Evolutionary conservation across 1,140 invertebrate genomes (phyloP).

Genomic region (Rhysida immarginata): DNA sequence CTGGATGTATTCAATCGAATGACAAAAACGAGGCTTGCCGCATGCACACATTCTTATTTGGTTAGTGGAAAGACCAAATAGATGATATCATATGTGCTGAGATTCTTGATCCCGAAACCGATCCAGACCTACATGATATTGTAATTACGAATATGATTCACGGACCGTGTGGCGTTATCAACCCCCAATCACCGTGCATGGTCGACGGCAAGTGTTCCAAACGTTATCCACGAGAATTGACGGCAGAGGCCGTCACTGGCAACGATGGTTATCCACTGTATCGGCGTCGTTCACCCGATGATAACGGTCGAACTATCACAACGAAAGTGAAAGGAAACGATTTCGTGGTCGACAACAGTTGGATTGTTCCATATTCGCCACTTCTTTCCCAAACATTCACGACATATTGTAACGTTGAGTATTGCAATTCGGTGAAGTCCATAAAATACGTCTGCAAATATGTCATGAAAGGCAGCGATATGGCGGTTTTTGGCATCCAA

Average conservation of each 20-base stretch:
- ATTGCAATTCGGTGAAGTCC: conserved; percentile 18
- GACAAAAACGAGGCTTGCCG: conserved; percentile 27
- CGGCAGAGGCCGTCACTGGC: conserved; percentile 24
- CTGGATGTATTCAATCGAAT: conserved; percentile 17
- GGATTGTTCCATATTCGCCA: conserved; percentile 37
- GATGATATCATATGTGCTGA: conserved; percentile 15
- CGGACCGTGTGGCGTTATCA: conserved; percentile 18
- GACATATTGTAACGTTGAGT: conserved; percentile 23
- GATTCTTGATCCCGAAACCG: conserved; percentile 18
- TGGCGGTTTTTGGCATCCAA: conserved; percentile 15
- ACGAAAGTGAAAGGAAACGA: background rate
- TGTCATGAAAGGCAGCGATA: conserved; percentile 7
- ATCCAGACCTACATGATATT: conserved; percentile 14
- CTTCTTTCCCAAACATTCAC: conserved; percentile 33
- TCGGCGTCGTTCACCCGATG: conserved; percentile 1
- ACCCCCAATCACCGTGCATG: conserved; percentile 20
- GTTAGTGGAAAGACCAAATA: conserved; percentile 14
- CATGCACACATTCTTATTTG: conserved; percentile 24
- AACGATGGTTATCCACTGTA: conserved; percentile 30
- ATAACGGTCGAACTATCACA: background rate
- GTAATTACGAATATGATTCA: conserved; percentile 24
- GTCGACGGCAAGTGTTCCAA: conserved; percentile 17
- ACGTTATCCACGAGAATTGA: conserved; percentile 18
- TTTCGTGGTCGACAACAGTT: conserved; percentile 30
- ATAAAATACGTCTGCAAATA: conserved; percentile 13